A percentile compares a stretch with the other conserved stretches of the same genome.
Evolutionary conservation across 2,113 vertebrate species (phyloP).

Genomic region (Neopipo cinnamomea): DNA sequence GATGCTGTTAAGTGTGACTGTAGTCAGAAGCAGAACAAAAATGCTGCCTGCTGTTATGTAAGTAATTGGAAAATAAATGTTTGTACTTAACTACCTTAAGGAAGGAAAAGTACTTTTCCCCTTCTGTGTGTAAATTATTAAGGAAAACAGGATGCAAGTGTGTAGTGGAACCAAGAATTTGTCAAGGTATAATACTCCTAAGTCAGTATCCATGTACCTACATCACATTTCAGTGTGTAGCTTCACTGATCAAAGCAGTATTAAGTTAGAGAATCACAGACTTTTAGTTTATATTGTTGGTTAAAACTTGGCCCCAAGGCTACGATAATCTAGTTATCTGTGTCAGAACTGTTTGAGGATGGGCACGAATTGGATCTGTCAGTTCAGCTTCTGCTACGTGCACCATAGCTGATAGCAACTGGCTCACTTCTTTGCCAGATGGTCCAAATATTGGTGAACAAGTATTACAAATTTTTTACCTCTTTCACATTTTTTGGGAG

Average conservation of each 20-base stretch:
- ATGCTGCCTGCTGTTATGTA: neutral
- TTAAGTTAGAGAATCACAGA: neutral
- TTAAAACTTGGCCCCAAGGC: neutral
- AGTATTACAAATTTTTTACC: constrained; percentile 18
- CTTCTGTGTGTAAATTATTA: neutral
- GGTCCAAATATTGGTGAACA: constrained; percentile 19
- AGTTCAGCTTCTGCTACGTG: neutral
- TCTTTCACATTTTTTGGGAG: neutral
- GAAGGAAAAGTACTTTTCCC: neutral
- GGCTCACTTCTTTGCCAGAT: neutral
- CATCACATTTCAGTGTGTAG: neutral
- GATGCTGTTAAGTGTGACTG: rapidly evolving
- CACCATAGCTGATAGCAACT: neutral
- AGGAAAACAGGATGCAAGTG: neutral
- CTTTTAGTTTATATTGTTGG: neutral
- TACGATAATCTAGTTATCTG: neutral
- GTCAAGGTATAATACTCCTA: neutral
- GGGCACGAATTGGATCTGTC: neutral
- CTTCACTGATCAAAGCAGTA: neutral
- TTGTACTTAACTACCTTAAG: neutral
- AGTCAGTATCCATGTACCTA: neutral
- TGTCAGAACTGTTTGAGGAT: neutral
- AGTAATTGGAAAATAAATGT: neutral
- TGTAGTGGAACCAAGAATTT: neutral
- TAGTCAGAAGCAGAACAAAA: neutral